These are phyloP conservation scores for Mugil cephalus DNA, from an alignment of 2,113 vertebrate genomes.

Conservation along the genomic window DNA sequence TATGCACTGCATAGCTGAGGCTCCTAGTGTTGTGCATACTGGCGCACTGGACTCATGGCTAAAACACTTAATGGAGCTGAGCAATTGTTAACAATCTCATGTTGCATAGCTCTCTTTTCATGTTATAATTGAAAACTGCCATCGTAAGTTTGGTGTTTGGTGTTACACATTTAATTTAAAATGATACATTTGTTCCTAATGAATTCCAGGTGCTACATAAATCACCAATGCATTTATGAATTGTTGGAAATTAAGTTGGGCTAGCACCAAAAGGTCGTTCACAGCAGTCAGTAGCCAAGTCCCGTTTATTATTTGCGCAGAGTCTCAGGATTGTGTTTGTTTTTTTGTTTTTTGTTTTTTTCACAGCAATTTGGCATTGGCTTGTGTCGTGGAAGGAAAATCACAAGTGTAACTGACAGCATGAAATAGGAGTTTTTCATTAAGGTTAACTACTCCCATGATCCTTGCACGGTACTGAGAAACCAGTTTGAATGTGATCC, in stretches of 20 bases:
- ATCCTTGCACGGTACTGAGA: background rate
- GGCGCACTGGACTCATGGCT: background rate
- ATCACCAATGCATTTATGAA: background rate
- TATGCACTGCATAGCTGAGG: too few relatives aligned
- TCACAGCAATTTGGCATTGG: background rate
- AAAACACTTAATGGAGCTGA: background rate
- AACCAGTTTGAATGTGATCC: background rate
- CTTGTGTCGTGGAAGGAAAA: background rate
- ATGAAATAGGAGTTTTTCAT: background rate
- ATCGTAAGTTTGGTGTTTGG: too few relatives aligned
- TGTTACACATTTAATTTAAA: too few relatives aligned
- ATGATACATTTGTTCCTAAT: background rate
- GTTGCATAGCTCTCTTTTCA: slow-evolving; percentile 1
- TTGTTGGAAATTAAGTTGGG: background rate
- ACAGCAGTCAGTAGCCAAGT: background rate
- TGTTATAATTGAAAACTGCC: slow-evolving; percentile 6
- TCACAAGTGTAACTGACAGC: background rate
- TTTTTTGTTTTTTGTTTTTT: too few relatives aligned
- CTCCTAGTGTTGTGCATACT: background rate
- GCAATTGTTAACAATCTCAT: background rate
- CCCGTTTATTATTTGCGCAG: background rate
- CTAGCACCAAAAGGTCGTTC: background rate
- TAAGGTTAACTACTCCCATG: background rate
- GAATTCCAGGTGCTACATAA: background rate
- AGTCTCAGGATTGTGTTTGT: too few relatives aligned